Base-by-base conservation (phyloP, 1,140 invertebrate genomes). In the Panagrolaimus sp. region DNA sequence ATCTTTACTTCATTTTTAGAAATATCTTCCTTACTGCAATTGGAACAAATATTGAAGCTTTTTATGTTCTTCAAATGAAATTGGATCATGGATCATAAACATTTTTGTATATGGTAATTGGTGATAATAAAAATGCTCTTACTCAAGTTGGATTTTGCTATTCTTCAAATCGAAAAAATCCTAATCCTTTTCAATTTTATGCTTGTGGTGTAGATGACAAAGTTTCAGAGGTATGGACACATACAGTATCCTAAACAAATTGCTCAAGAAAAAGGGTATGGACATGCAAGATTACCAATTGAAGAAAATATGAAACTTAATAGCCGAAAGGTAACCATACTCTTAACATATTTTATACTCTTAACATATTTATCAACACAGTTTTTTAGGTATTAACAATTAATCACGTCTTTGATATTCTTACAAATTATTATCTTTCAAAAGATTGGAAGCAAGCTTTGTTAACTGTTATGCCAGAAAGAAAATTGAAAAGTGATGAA, bases 341-440 rank as follows among this genome's bases (percentile, higher is more conserved):
- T 48, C 43, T 69, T n/a, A n/a, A n/a, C 28, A 67, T 43, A 17
- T 68, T 12, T 21, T 28, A 68, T 10, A 1, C n/a, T 15, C 21
- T 6, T n/a, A n/a, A n/a, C n/a, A n/a, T n/a, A n/a, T n/a, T n/a
- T n/a, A n/a, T 17, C 3, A 65, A 65, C 64, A 45, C 14, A n/a
- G 12, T 8, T 45, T 72, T 69, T 46, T 52, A 83, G 79, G 82
- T 98, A 48, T 87, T 98, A 44, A 93, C 94, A 26, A 91, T 98
- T 71, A 93, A 96, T 86, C 95, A 98, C 87, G 93, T 97, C 15
- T 97, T 94, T 85, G 91, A 94, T 85, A 94, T 97, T 76, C 82
- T 98, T 21, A 82, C 93, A 12, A 86, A 87, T 73, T 88, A 91
- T 44, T 88, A 88, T 15, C 89, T 91, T 84, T 91, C 89, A 1